phyloP scores from a whole-genome alignment of 2,113 vertebrate genomes.

The Telmatochromis sp. region DNA sequence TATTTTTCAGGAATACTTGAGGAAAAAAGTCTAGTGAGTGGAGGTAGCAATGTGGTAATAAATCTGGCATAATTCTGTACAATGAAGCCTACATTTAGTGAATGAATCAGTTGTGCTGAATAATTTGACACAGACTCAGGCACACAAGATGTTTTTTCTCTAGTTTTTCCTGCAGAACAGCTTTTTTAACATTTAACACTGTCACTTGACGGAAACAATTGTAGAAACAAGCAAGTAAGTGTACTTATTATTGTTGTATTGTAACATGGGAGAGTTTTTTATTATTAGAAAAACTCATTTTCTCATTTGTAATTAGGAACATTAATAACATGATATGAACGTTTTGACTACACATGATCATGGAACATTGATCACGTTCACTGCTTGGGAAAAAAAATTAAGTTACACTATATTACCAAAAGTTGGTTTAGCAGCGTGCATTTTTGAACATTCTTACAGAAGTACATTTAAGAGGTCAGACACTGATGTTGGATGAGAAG shows the following conservation, averaged over 20 bases:
- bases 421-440: not conserved
- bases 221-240: not conserved
- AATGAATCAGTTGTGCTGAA: not conserved
- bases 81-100: not conserved
- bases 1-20: not conserved
- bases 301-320: not conserved
- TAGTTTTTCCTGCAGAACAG: not conserved
- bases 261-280: not conserved
- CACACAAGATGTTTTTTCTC: not conserved
- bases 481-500: not conserved
- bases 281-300: not conserved
- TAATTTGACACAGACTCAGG: not conserved
- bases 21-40: not conserved
- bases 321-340: not conserved
- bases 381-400: not conserved
- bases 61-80: not conserved
- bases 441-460: not conserved
- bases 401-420: not conserved
- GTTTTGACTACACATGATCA: not conserved
- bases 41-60: not conserved
- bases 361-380: not conserved
- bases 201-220: not conserved
- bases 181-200: not conserved
- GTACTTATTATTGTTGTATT: not conserved
- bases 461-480: not conserved